Conservation (phyloP, 2,888 invertebrate species). For the Bombylius major region DNA sequence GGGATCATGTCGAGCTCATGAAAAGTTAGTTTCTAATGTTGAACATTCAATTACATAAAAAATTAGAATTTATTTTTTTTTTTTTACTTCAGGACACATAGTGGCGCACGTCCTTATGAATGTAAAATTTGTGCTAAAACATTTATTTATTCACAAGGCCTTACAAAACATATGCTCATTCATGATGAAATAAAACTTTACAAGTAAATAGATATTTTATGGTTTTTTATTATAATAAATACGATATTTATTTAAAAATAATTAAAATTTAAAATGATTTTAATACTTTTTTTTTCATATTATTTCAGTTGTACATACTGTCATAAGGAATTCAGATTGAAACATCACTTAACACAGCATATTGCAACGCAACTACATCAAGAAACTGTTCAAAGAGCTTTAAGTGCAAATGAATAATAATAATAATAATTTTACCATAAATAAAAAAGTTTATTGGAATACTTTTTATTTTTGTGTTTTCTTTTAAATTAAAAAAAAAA, state of each 20-base stretch:
- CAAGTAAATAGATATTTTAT: not conserved
- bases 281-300: not conserved
- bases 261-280: no score
- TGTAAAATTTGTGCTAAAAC: constrained; percentile 8
- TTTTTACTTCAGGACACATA: constrained; percentile 7
- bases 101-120: constrained; percentile 7
- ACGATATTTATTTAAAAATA: not conserved
- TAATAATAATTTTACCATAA: no score
- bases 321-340: constrained; percentile 3
- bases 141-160: constrained; percentile 8
- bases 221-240: not conserved
- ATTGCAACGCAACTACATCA: not conserved
- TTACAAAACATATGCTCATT: constrained; percentile 6
- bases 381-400: not conserved
- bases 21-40: not conserved
- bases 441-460: no score
- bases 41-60: not conserved
- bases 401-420: no score
- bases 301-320: not conserved
- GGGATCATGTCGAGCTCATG: constrained; percentile 3
- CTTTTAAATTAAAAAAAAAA: no score
- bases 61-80: not conserved
- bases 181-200: constrained; percentile 3
- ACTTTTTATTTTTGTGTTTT: no score
- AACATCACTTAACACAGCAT: constrained; percentile 2